phyloP scores from a whole-genome alignment of 1,140 invertebrate species.

The Rhagoletis pomonella region DNA sequence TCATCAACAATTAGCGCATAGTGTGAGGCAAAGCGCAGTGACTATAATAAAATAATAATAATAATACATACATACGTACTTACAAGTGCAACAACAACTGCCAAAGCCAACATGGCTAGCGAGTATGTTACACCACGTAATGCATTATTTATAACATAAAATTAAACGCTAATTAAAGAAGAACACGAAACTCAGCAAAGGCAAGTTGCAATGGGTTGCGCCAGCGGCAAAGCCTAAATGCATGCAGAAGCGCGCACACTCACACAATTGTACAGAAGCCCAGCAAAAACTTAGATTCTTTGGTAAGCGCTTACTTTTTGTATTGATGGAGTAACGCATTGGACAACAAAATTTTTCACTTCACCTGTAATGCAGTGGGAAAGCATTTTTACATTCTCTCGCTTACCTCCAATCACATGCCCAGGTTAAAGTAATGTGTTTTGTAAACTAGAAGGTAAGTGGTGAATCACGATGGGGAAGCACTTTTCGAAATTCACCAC shows the following conservation, averaged over 20 bases:
- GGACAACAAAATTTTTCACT: neutral
- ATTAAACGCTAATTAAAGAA: constrained; percentile 54
- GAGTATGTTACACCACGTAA: constrained; percentile 42
- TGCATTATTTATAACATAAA: constrained; percentile 55
- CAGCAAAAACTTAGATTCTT: neutral
- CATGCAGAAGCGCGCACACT: neutral
- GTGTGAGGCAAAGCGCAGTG: constrained; percentile 39
- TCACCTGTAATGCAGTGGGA: no score
- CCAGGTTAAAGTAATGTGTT: no score
- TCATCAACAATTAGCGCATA: constrained; percentile 28
- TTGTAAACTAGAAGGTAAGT: no score
- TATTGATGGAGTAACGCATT: no score
- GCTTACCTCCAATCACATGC: no score
- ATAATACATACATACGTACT: constrained; percentile 7
- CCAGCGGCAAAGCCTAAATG: neutral
- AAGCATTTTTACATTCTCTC: no score
- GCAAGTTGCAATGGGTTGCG: neutral
- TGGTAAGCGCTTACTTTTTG: no score
- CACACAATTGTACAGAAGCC: neutral
- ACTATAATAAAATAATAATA: constrained; percentile 18
- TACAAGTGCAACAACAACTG: neutral
- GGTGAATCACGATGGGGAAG: no score
- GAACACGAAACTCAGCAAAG: constrained; percentile 24
- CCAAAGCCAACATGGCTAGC: constrained; percentile 38
- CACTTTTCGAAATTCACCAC: no score